Base-by-base conservation (phyloP, 2,888 invertebrate genomes). In the Chrysopilus asiliformis region DNA sequence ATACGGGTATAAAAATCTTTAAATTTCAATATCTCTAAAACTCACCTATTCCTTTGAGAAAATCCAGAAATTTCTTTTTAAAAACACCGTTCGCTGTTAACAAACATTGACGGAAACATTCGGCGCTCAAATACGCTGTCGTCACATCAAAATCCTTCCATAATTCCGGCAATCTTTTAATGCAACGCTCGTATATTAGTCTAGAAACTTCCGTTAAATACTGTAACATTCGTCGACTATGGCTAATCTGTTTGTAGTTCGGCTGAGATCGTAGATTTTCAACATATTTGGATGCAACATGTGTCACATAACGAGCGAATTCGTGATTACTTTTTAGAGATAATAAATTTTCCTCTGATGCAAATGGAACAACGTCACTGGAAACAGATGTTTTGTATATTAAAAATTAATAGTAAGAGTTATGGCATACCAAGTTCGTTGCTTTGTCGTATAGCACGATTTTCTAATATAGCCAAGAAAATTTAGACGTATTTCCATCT, bases 261-360 rank as follows among this genome's bases (percentile, higher is more conserved):
- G 58, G 58, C 40, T 58, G 53, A 19, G 46, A 44, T 10, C 56
- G 58, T 15, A 59, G 49, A 6, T 38, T 38, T 41, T 55, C 52
- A 3, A 61, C 44, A 24, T 51, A 53, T 3, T 35, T 31, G 1
- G 47, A 43, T 1, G 56, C 41, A 5, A 52, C 44, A 47, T 68
- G 64, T 17, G 74, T 51, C 8, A 70, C 57, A 46, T 71, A 74
- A n/a, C 65, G 64, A 40, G 72, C 70, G 27, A 76, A 58, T 6
- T 69, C 68, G 1, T 55, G 52, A 34, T 70, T 67, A 9, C 65
- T 60, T 47, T 67, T 67, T 18, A 76, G 47, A 19, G 59, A 45
- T 19, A 55, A 59, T 1, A 65, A 57, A 40, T 68, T 60, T 10
- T 62, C 58, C 2, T 56, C 46, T 3, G 65, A 56, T 2, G 69